Evolutionary conservation across 2,888 invertebrate genomes (phyloP).

Genomic region (Macaria liturata): DNA sequence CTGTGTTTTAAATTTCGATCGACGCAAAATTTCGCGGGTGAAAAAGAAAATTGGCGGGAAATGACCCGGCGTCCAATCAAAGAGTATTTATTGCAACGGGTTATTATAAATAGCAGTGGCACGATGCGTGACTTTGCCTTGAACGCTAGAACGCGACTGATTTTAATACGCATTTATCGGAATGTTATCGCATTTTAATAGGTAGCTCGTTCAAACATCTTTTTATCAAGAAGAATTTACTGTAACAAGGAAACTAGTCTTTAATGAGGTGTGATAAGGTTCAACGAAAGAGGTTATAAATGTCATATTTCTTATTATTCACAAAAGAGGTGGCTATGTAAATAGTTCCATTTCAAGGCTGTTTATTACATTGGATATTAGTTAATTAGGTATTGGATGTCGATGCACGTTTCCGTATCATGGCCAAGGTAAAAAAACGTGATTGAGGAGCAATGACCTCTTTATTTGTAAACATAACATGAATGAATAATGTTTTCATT

Average conservation of each 20-base stretch:
- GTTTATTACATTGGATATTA: constrained; percentile 6
- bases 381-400: neutral
- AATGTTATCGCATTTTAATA: constrained; percentile 23
- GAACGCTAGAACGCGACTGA: constrained; percentile 15
- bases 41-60: constrained; percentile 9
- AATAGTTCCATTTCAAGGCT: constrained; percentile 6
- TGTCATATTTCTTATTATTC: neutral
- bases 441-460: constrained; percentile 13
- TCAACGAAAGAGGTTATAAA: constrained; percentile 4
- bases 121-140: constrained; percentile 7
- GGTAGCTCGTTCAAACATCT: constrained; percentile 1
- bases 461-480: constrained; percentile 11
- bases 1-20: neutral
- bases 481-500: neutral
- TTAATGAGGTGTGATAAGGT: neutral
- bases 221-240: constrained; percentile 3
- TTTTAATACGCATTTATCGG: constrained; percentile 25
- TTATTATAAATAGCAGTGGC: constrained; percentile 6
- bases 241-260: constrained; percentile 5
- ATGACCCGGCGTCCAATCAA: neutral
- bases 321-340: constrained; percentile 6
- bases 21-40: neutral
- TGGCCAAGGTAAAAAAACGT: constrained; percentile 6
- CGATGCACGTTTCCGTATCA: constrained; percentile 10
- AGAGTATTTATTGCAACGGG: constrained; percentile 1